Conservation (phyloP, 1,140 invertebrate genomes). For the Globodera rostochiensis region DNA sequence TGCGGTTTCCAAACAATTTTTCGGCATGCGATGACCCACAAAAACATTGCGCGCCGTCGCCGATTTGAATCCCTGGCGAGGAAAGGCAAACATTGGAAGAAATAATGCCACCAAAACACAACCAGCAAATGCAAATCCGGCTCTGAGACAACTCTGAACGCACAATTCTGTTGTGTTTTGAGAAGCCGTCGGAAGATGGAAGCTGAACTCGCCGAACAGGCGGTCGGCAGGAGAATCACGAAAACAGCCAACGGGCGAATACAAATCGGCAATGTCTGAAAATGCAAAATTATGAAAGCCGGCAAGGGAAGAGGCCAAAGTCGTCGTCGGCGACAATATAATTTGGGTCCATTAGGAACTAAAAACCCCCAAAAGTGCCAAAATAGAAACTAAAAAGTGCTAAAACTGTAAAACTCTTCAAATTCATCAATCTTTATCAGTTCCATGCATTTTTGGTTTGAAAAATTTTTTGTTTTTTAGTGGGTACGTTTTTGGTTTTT, state of each 20-base stretch:
- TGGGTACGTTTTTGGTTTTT: too few species aligned
- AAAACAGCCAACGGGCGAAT: conserved; percentile 35
- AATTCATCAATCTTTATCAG: too few species aligned
- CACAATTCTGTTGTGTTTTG: conserved; percentile 43
- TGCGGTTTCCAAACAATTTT: conserved; percentile 25
- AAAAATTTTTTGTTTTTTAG: too few species aligned
- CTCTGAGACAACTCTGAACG: conserved; percentile 47
- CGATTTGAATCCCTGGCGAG: conserved; percentile 52
- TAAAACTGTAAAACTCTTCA: too few species aligned
- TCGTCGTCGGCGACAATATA: too few species aligned
- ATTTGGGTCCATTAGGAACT: too few species aligned
- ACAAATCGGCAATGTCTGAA: conserved; percentile 4
- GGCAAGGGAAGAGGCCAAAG: too few species aligned
- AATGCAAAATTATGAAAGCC: neutral
- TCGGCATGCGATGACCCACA: conserved; percentile 39
- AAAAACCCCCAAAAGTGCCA: too few species aligned
- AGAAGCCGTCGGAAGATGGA: conserved; percentile 31
- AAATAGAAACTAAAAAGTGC: too few species aligned
- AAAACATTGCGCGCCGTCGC: conserved; percentile 50
- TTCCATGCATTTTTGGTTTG: too few species aligned
- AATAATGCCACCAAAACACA: conserved; percentile 1
- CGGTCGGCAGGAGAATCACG: conserved; percentile 13
- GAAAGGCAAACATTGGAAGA: conserved; percentile 12
- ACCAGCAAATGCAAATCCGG: conserved; percentile 53
- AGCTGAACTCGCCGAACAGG: conserved; percentile 41